Percentiles rank a stretch among this genome's conserved stretches.
Evolutionary conservation across 1,140 invertebrate species (phyloP).

Genomic region (Meloidogyne chitwoodi): DNA sequence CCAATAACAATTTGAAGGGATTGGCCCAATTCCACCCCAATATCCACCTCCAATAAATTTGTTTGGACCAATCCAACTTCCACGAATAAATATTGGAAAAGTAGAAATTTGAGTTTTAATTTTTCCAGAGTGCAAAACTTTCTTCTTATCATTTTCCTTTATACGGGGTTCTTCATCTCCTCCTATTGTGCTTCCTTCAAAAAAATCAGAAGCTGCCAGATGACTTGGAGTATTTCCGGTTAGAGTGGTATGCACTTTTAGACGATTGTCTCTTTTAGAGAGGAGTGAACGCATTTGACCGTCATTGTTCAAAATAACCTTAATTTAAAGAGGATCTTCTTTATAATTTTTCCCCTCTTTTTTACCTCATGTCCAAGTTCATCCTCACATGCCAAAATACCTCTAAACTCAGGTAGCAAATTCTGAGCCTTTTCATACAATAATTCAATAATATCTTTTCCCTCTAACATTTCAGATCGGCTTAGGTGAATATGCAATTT

Average conservation of each 20-base stretch:
- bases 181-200: not conserved
- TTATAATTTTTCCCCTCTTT: not conserved
- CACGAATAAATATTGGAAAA: conserved; percentile 2
- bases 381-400: conserved; percentile 3
- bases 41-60: conserved; percentile 10
- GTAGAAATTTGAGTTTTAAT: not conserved
- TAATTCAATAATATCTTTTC: not conserved
- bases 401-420: conserved; percentile 5
- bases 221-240: not conserved
- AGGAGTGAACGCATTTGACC: not conserved
- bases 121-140: not conserved
- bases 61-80: conserved; percentile 10
- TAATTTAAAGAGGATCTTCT: not conserved
- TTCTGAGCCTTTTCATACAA: not conserved
- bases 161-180: not conserved
- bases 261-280: not conserved
- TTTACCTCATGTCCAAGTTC: not conserved
- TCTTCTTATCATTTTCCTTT: not conserved
- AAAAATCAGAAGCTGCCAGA: conserved; percentile 4
- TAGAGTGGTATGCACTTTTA: not conserved
- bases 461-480: not conserved
- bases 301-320: conserved; percentile 2
- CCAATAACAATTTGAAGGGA: not conserved
- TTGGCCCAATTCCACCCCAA: conserved; percentile 1
- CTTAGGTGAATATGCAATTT: conserved; percentile 1